Percentiles rank a stretch among this genome's conserved stretches.
Evolutionary conservation across 2,888 invertebrate species (phyloP).

Genomic region (Lepidocyrtinus sp.): DNA sequence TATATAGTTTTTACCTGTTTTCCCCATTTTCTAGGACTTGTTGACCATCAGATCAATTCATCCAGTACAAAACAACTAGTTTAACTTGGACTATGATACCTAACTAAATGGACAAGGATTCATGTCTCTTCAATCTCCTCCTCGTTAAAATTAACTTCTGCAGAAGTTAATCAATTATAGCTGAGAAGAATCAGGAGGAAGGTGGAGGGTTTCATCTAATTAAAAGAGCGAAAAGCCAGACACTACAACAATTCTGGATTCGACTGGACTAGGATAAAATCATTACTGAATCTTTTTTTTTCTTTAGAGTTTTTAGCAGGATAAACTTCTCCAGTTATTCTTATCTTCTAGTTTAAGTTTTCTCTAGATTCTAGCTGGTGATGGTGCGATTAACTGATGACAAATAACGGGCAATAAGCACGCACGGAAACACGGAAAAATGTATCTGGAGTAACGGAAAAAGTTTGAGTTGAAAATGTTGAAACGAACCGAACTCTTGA

Average conservation of each 20-base stretch:
- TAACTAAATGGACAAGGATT: too few relatives aligned
- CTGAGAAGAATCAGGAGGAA: too few relatives aligned
- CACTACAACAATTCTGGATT: background rate
- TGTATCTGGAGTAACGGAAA: background rate
- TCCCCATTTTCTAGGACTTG: too few relatives aligned
- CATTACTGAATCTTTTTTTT: background rate
- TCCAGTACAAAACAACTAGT: too few relatives aligned
- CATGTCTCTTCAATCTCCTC: too few relatives aligned
- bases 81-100: too few relatives aligned
- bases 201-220: conserved; percentile 16
- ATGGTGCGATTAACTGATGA: conserved; percentile 1
- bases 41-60: too few relatives aligned
- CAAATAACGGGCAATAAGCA: background rate
- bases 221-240: conserved; percentile 9
- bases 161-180: too few relatives aligned
- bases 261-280: background rate
- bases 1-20: conserved; percentile 12
- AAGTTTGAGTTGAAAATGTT: background rate
- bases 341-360: background rate
- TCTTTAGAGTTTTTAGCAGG: too few relatives aligned
- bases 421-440: background rate
- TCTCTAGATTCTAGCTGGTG: too few relatives aligned
- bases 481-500: too few relatives aligned
- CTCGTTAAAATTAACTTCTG: too few relatives aligned
- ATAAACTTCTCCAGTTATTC: conserved; percentile 9